Base-by-base conservation (phyloP, 2,888 invertebrate genomes). In the Acrobasis consociella region DNA sequence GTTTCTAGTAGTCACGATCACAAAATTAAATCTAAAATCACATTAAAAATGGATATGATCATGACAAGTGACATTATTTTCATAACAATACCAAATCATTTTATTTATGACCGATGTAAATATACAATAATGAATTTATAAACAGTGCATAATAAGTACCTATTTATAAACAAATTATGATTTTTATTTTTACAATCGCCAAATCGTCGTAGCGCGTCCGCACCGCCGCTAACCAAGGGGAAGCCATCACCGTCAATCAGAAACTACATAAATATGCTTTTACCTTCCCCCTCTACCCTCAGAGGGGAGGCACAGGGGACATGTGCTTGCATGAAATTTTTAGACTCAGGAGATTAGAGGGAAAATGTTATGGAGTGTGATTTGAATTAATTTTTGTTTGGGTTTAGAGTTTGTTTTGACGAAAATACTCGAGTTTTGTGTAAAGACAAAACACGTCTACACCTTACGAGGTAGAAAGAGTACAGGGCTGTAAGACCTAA, bases 241-340 rank as follows among this genome's bases (percentile, higher is more conserved):
- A 81, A 81, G 76, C 77, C 83, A 82, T 83, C 83, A 81, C 82
- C 87, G 86, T 87, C 86, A 87, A 86, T 90, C 89, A 86, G 86
- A 81, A 86, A 85, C 86, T 86, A 91, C 91, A 91, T 89, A 91
- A 89, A 89, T 90, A 91, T 90, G 90, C 91, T 91, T 89, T 84
- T 82, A 83, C 81, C 67, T 64, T 67, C 71, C 72, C 73, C 72
- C 67, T 55, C 66, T 66, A 63, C 16, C 64, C 59, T 37, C n/a
- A 15, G 60, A 49, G 58, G 64, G 64, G 64, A 69, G 69, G 68
- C 67, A 60, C 63, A 58, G 62, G 65, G 61, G 64, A 65, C 69
- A 69, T 60, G 68, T 67, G 67, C 63, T 9, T 60, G 65, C 70
- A 68, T 70, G 63, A 68, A 66, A 68, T 65, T 68, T 69, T 69